Conservation (phyloP, 1,140 invertebrate genomes). For the Arion vulgaris region DNA sequence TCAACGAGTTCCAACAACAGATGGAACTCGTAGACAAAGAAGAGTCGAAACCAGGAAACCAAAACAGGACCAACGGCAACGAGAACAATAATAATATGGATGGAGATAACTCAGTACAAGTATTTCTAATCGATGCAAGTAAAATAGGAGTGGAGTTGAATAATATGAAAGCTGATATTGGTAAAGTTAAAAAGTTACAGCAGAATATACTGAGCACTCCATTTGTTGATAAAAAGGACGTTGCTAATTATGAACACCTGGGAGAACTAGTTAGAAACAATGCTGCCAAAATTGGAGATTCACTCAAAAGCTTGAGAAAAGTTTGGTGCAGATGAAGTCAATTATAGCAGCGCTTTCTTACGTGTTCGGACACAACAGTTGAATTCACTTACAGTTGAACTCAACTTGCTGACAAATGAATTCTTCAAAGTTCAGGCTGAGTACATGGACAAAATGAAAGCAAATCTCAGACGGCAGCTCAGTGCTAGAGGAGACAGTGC, state of each 20-base stretch:
- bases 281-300: slow-evolving; percentile 37
- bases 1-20: slow-evolving; percentile 50
- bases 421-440: slow-evolving; percentile 55
- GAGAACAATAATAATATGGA: slow-evolving; percentile 43
- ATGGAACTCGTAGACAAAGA: slow-evolving; percentile 49
- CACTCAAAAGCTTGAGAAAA: slow-evolving; percentile 51
- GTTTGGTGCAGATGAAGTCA: slow-evolving; percentile 35
- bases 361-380: slow-evolving; percentile 51
- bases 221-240: slow-evolving; percentile 39
- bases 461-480: slow-evolving; percentile 45
- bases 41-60: slow-evolving; percentile 45
- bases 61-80: background rate
- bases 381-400: slow-evolving; percentile 49
- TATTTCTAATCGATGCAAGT: slow-evolving; percentile 49
- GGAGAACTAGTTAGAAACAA: slow-evolving; percentile 37
- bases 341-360: slow-evolving; percentile 44
- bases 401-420: slow-evolving; percentile 52
- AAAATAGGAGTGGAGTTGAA: slow-evolving; percentile 47
- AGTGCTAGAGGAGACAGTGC: slow-evolving; percentile 41
- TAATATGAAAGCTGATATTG: slow-evolving; percentile 45
- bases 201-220: slow-evolving; percentile 52
- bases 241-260: slow-evolving; percentile 39
- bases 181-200: slow-evolving; percentile 51
- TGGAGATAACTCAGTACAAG: slow-evolving; percentile 42
- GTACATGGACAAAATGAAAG: slow-evolving; percentile 59